These are phyloP conservation scores for Lepidurus packardi DNA, from an alignment of 1,140 invertebrate genomes.

Conservation along the genomic window DNA sequence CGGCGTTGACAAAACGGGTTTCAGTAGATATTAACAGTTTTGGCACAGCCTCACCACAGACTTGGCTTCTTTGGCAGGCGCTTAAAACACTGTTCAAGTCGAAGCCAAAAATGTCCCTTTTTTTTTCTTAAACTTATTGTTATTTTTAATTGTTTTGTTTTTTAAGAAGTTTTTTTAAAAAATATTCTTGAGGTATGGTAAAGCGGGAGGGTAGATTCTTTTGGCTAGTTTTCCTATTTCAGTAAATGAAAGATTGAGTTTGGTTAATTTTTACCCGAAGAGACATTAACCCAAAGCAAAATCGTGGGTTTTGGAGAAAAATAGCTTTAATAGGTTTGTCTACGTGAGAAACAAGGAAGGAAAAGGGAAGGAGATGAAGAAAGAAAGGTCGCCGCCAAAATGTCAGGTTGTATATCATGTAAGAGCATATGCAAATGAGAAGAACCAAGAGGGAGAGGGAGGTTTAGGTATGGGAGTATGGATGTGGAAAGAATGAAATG, in stretches of 20 bases:
- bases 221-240: too few relatives aligned
- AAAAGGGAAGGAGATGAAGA: constrained; percentile 28
- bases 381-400: constrained; percentile 27
- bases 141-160: neutral
- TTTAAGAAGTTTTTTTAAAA: too few relatives aligned
- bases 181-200: too few relatives aligned
- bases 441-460: neutral
- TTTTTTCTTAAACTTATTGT: neutral
- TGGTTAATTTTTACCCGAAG: neutral
- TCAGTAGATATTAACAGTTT: neutral
- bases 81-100: too few relatives aligned
- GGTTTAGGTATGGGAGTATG: neutral
- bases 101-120: neutral
- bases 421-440: constrained; percentile 28
- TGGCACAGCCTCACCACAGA: neutral
- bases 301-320: neutral
- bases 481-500: constrained; percentile 24
- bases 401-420: constrained; percentile 27
- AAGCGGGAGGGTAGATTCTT: too few relatives aligned
- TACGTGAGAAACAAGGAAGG: constrained; percentile 31
- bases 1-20: neutral
- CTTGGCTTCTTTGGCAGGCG: too few relatives aligned
- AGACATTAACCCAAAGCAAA: neutral
- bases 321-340: neutral
- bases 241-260: neutral